Evolutionary conservation across 2,888 invertebrate genomes (phyloP), one percentile per base, ranked within the genome.

Genomic region (Agrilus cyanescens): DNA sequence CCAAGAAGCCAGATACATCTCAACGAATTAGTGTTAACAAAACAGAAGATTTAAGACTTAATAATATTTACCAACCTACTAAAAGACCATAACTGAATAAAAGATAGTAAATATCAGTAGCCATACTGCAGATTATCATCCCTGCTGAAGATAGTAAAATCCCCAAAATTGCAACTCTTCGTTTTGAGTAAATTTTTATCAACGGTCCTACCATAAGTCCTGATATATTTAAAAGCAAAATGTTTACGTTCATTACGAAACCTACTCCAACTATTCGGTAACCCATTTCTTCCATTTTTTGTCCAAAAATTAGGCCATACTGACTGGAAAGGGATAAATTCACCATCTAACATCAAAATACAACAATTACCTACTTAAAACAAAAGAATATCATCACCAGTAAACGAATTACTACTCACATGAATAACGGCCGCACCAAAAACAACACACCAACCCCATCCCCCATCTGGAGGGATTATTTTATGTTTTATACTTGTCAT

Each of bases 391-490:
- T n/a, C n/a, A n/a, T n/a, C n/a, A n/a, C n/a, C n/a, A n/a, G n/a
- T n/a, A n/a, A n/a, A 30, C 12, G 14, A 12, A 36, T 35, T 16
- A 15, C 7, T 56, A 72, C 74, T 74, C 66, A 83, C 82, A 66
- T 83, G 82, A 46, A 75, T 73, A 10, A 79, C 48, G 35, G 79
- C 80, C 16, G 76, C 73, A 33, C 82, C 82, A 38, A 76, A 57
- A 4, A 83, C 70, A 2, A 82, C 74, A 64, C 81, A 70, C 83
- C 83, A 83, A 0, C 83, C 83, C 78, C 79, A 83, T 1, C 82
- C 82, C 31, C 83, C 82, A 59, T 84, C 79, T 0, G 83, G 82
- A 25, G 39, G 32, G 40, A 25, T 10, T 10, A 25, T 25, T 25
- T 25, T 25, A 2, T 25, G 10, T 10, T 25, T 25, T 25, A 25